These are phyloP conservation scores for Philotrypesis tridentata DNA, from an alignment of 1,140 invertebrate genomes.

Conservation along the genomic window DNA sequence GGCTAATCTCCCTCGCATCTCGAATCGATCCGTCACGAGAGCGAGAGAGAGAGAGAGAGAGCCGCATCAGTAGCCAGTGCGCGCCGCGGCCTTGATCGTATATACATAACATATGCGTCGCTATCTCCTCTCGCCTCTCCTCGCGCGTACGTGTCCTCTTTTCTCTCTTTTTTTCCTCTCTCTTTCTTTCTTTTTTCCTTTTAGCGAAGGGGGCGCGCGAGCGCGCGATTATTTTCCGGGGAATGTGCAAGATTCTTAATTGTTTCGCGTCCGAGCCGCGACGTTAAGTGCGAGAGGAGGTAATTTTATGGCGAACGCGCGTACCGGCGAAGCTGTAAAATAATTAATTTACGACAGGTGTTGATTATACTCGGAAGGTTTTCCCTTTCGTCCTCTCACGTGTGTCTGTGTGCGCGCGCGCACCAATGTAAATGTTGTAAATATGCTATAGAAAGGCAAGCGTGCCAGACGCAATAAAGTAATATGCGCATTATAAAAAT, in stretches of 20 bases:
- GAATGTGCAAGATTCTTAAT: not conserved
- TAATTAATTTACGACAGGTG: not conserved
- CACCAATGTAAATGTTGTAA: not conserved
- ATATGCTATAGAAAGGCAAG: not conserved
- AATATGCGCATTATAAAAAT: not conserved
- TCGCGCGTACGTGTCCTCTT: too few species aligned
- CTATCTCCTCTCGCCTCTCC: too few species aligned
- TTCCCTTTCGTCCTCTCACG: not conserved
- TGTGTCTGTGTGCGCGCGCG: not conserved
- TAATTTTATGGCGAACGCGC: not conserved
- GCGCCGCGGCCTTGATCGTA: not conserved
- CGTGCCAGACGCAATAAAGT: not conserved
- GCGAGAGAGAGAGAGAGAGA: too few species aligned
- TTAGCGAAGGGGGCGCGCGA: too few species aligned
- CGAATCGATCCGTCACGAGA: conserved; percentile 11
- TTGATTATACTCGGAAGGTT: not conserved
- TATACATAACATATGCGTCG: too few species aligned
- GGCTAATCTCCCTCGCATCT: conserved; percentile 7
- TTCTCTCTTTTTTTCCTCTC: not conserved
- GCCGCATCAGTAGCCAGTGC: too few species aligned
- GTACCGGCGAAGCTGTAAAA: not conserved
- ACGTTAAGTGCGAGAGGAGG: not conserved
- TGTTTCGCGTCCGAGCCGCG: not conserved
- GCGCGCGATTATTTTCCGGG: not conserved
- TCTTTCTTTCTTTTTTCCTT: not conserved